phyloP scores from a whole-genome alignment of 1,140 invertebrate genomes.

The Idris sp. region DNA sequence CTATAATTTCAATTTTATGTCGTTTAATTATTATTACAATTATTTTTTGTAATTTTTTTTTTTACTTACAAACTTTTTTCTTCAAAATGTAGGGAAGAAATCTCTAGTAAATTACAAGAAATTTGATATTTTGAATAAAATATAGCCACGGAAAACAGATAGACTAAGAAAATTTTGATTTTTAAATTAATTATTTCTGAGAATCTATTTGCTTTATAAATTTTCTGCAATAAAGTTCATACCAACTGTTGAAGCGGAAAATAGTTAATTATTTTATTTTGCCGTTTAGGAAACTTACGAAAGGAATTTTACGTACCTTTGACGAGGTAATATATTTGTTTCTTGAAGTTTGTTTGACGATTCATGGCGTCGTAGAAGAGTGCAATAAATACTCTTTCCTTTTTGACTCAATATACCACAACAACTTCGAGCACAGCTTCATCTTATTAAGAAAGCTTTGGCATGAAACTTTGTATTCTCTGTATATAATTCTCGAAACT shows the following conservation, averaged over 20 bases:
- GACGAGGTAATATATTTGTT: conserved; percentile 46
- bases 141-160: too few relatives aligned
- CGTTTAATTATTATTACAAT: too few relatives aligned
- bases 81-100: too few relatives aligned
- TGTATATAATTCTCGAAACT: conserved; percentile 41
- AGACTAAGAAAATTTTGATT: too few relatives aligned
- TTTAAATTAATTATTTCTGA: too few relatives aligned
- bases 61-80: too few relatives aligned
- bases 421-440: conserved; percentile 37
- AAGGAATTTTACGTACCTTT: conserved; percentile 39
- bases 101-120: too few relatives aligned
- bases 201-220: conserved; percentile 24
- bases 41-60: too few relatives aligned
- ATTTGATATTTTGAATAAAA: too few relatives aligned
- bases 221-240: conserved; percentile 35
- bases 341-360: conserved; percentile 50
- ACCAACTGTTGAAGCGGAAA: conserved; percentile 28
- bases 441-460: conserved; percentile 51
- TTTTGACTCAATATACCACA: conserved; percentile 46
- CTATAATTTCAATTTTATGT: too few relatives aligned
- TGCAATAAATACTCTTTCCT: conserved; percentile 51
- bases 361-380: conserved; percentile 34
- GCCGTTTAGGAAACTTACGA: conserved; percentile 8
- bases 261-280: conserved; percentile 44
- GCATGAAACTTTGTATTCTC: conserved; percentile 36